Conservation (phyloP, 2,888 invertebrate species). For the Drosophila maculinotata region DNA sequence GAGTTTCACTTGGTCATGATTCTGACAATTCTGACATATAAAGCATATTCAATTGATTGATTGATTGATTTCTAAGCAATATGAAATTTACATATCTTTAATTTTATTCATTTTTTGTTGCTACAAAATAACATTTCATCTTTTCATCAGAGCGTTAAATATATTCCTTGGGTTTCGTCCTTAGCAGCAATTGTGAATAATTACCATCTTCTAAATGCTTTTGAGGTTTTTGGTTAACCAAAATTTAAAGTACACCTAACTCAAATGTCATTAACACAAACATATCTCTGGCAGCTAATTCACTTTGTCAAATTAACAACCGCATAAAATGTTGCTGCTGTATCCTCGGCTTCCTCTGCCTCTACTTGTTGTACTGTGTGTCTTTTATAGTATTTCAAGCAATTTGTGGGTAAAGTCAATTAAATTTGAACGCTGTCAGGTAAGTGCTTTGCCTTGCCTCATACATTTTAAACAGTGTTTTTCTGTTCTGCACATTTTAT, state of each 20-base stretch:
- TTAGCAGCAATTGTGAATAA: too few species aligned
- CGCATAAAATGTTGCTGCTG: constrained; percentile 13
- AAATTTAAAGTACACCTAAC: neutral
- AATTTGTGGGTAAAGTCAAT: constrained; percentile 57
- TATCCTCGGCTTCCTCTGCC: neutral
- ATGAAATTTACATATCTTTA: neutral
- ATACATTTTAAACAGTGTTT: constrained; percentile 22
- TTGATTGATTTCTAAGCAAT: neutral
- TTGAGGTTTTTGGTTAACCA: constrained; percentile 9
- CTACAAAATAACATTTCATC: too few species aligned
- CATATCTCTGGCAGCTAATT: constrained; percentile 9
- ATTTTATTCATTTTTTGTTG: neutral
- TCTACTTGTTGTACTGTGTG: neutral
- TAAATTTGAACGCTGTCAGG: constrained; percentile 68
- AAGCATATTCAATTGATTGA: constrained; percentile 4
- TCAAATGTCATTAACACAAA: constrained; percentile 16
- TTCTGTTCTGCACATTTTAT: constrained; percentile 4
- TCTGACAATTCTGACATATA: constrained; percentile 1
- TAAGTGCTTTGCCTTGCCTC: constrained; percentile 38
- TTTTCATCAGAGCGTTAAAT: too few species aligned
- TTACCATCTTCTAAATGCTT: neutral
- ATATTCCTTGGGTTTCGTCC: too few species aligned
- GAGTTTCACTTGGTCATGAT: constrained; percentile 4
- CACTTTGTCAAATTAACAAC: constrained; percentile 15
- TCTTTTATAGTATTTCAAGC: constrained; percentile 13